Percentiles rank a stretch among this genome's conserved stretches.
Evolutionary conservation across 2,888 invertebrate genomes (phyloP).

Genomic region (Gnatocerus cornutus): DNA sequence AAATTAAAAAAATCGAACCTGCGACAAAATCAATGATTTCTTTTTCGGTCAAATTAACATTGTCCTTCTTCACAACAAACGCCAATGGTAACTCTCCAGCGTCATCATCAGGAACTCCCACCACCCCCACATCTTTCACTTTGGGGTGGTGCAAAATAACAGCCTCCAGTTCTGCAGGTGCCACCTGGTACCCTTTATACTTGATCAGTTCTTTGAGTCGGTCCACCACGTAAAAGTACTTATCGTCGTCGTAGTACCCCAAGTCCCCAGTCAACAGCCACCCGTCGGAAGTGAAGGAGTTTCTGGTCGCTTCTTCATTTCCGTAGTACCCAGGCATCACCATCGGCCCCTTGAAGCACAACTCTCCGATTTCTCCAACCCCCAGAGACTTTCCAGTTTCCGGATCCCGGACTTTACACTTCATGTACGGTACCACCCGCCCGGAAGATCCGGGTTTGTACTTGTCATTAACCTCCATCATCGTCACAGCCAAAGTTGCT

Average conservation of each 20-base stretch:
- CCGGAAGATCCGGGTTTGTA: constrained; percentile 80
- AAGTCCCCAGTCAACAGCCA: constrained; percentile 88
- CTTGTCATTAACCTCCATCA: constrained; percentile 63
- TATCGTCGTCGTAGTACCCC: constrained; percentile 85
- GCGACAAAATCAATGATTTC: constrained; percentile 71
- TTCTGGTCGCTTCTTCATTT: constrained; percentile 77
- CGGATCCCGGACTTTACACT: constrained; percentile 77
- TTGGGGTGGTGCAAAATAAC: constrained; percentile 81
- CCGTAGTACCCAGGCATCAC: constrained; percentile 83
- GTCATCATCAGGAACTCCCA: constrained; percentile 80
- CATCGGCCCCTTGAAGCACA: constrained; percentile 84
- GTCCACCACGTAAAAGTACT: constrained; percentile 87
- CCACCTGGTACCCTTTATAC: constrained; percentile 89
- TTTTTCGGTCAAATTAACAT: constrained; percentile 71
- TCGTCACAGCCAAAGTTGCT: constrained; percentile 75
- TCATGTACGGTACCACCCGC: constrained; percentile 75
- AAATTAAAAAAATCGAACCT: no score
- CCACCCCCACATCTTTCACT: constrained; percentile 87
- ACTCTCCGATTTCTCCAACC: constrained; percentile 81
- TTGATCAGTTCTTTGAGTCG: constrained; percentile 93
- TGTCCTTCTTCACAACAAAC: constrained; percentile 80
- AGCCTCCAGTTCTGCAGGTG: constrained; percentile 92
- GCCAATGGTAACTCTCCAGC: constrained; percentile 86
- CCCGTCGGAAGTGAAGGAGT: constrained; percentile 81
- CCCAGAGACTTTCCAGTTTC: constrained; percentile 78